Base-by-base conservation (phyloP, 2,888 invertebrate genomes). In the Ceraclea dissimilis region DNA sequence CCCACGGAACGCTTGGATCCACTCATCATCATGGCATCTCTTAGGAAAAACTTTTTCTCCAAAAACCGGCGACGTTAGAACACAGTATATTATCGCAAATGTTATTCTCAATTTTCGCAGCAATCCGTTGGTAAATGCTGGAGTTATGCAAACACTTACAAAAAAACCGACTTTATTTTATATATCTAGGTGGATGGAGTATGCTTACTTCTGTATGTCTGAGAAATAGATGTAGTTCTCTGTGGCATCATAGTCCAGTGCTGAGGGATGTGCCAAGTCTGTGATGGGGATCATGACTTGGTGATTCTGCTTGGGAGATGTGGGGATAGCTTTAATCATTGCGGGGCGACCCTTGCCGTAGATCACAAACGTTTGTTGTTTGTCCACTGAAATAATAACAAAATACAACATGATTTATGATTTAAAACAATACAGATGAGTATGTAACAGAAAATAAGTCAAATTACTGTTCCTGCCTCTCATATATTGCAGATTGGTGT, bases 271-370 rank as follows among this genome's bases (percentile, higher is more conserved):
- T 47, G 76, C 76, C 18, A 85, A 78, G 69, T 82, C 81, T 44
- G 82, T 78, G 64, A 90, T 83, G 31, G 91, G 90, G 61, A 83
- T 77, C 70, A 84, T 85, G 49, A 84, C 81, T 68, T 83, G 82
- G 55, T 71, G 70, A 58, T 67, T 69, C 56, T 65, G 68, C 49
- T 63, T 60, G 8, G 64, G 56, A 46, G 67, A 65, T 63, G 76
- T 66, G 64, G 75, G 66, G 61, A 90, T 79, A 46, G 85, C 87
- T 67, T 83, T 82, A 63, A 92, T 85, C 70, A 86, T 80, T 18
- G 85, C 81, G 60, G 90, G 87, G 60, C 79, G 76, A 57, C 80
- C 80, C 70, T 83, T 84, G 13, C 80, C 80, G 65, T 84, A 79
- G 17, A 88, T 67, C 49, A 91, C 70, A 71, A 86, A 90, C 63